phyloP scores from a whole-genome alignment of 1,140 invertebrate species.

The Halyomorpha halys region DNA sequence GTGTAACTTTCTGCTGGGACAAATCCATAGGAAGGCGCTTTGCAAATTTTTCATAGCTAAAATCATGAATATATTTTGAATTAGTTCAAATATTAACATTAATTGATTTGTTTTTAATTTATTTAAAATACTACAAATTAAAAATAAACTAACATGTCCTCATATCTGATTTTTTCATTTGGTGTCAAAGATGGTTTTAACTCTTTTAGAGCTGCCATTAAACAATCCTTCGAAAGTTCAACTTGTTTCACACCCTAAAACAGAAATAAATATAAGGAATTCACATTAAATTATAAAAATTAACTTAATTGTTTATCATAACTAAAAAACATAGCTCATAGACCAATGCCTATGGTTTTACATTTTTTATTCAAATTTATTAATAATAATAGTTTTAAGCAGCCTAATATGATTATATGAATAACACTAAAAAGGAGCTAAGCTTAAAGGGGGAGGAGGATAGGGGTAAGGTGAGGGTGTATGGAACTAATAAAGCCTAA shows the following conservation, averaged over 20 bases:
- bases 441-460: background rate
- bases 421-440: background rate
- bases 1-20: background rate
- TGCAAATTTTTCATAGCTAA: background rate
- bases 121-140: background rate
- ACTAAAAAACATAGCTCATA: too few relatives aligned
- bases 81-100: background rate
- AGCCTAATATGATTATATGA: background rate
- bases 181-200: background rate
- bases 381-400: background rate
- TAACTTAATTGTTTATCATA: too few relatives aligned
- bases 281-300: too few relatives aligned
- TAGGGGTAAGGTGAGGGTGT: background rate
- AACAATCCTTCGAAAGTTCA: background rate
- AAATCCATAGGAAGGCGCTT: background rate
- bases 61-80: background rate
- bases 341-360: too few relatives aligned
- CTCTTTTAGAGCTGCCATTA: background rate
- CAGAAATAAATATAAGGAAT: background rate
- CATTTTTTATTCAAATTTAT: too few relatives aligned
- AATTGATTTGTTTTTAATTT: background rate
- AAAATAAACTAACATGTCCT: background rate
- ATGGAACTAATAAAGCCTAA: constrained; percentile 9
- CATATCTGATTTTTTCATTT: background rate
- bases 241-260: background rate